Percentiles rank a stretch among this genome's conserved stretches.
These are phyloP conservation scores for Quadroppia sp. DNA, from an alignment of 2,888 invertebrate genomes.

Conservation along the genomic window DNA sequence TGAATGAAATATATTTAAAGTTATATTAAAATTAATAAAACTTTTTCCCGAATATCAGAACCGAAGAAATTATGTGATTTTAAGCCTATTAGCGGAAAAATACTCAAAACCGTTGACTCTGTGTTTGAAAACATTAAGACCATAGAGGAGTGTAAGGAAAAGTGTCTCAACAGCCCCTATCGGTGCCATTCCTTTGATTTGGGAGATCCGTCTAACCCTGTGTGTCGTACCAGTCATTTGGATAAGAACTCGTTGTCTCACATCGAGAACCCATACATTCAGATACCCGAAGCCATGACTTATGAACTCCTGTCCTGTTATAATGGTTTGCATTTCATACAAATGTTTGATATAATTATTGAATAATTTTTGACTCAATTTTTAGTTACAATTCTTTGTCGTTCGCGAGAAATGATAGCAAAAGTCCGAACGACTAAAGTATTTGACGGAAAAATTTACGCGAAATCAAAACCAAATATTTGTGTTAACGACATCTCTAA, in stretches of 20 bases:
- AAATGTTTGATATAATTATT: no score
- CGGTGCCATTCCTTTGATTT: constrained; percentile 89
- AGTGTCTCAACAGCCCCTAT: constrained; percentile 68
- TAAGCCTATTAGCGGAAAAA: constrained; percentile 69
- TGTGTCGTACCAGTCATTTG: constrained; percentile 86
- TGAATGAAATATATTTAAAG: neutral
- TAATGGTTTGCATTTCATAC: constrained; percentile 60
- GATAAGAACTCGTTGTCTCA: constrained; percentile 77
- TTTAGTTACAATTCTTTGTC: constrained; percentile 81
- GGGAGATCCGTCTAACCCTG: constrained; percentile 87
- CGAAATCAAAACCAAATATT: constrained; percentile 86
- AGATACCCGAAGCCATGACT: constrained; percentile 80
- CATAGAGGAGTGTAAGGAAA: constrained; percentile 78
- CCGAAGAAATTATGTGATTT: constrained; percentile 92
- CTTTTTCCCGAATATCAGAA: constrained; percentile 55
- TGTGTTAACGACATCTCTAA: constrained; percentile 83
- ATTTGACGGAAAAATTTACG: constrained; percentile 91
- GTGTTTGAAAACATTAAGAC: constrained; percentile 78
- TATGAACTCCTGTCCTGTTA: constrained; percentile 90
- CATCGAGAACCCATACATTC: constrained; percentile 54
- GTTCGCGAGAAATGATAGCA: constrained; percentile 82
- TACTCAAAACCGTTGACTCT: constrained; percentile 87
- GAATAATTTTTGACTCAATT: no score
- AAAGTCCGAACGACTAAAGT: constrained; percentile 84
- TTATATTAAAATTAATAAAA: neutral